Base-by-base conservation (phyloP, 2,888 invertebrate species). In the Drosophila colorata region DNA sequence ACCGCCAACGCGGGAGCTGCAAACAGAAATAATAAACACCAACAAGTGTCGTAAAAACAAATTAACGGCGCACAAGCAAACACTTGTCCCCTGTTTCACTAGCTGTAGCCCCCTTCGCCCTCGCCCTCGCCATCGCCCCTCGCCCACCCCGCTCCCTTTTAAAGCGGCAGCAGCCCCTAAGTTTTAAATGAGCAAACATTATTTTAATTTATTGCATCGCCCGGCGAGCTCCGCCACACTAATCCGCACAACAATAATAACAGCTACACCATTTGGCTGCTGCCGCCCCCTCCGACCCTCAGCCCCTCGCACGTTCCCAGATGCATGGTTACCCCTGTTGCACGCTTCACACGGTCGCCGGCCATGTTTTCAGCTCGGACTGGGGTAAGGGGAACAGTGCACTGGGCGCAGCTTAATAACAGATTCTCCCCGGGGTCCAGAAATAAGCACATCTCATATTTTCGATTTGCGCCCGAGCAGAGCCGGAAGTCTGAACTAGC, bases 31-130 rank as follows among this genome's bases (percentile, higher is more conserved):
- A 79, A 79, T 79, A 79, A 79, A 79, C 78, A 81, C 78, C 79
- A 79, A 78, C 78, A 79, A 79, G 78, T 79, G 78, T 79, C 78
- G 82, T 79, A 79, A 79, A 79, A 79, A 79, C 78, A 81, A 79
- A 79, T 79, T 79, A 79, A 79, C 82, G 78, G 78, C 78, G 74
- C 82, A 63, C 79, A 79, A 67, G 82, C 78, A 81, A 79, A 74
- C 82, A 79, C 78, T 79, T 78, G 78, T 78, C 72, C 61, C 61
- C 69, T 59, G 43, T 69, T 28, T n/a, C 25, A 33, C 25, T n/a
- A 33, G 33, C 33, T 33, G 28, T 11, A 20, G 13, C 56, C 14
- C 4, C 4, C n/a, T 25, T 1, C 16, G 11, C 25, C 14, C 28
- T 8, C 18, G 0, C 31, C 20, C 14, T 2, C 6, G 14, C 37